phyloP scores from a whole-genome alignment of 1,140 invertebrate species.

The Drosophila athabasca region DNA sequence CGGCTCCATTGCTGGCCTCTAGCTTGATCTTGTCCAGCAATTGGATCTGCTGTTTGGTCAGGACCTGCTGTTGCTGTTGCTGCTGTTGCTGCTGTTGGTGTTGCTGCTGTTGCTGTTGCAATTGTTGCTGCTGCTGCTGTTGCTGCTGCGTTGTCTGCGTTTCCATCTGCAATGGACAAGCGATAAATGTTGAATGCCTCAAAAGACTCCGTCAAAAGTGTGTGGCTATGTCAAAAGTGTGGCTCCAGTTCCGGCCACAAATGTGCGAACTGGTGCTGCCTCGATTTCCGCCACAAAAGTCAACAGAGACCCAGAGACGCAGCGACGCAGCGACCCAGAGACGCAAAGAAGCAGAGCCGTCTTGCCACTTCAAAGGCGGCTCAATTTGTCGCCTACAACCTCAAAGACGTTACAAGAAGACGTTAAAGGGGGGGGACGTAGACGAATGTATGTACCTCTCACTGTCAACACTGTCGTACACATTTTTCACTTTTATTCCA shows the following conservation, averaged over 20 bases:
- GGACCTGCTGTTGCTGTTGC: slow-evolving; percentile 58
- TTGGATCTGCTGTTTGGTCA: slow-evolving; percentile 70
- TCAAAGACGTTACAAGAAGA: slow-evolving; percentile 52
- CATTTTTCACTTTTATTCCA: slow-evolving; percentile 72
- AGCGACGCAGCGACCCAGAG: no score
- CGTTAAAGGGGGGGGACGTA: neutral
- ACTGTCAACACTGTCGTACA: slow-evolving; percentile 62
- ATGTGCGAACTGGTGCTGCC: slow-evolving; percentile 63
- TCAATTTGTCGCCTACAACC: slow-evolving; percentile 82
- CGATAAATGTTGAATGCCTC: slow-evolving; percentile 67
- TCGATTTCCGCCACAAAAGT: slow-evolving; percentile 72
- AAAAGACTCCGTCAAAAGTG: slow-evolving; percentile 19
- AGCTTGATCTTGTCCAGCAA: slow-evolving; percentile 76
- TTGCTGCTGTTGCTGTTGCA: slow-evolving; percentile 68
- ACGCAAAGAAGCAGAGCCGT: no score
- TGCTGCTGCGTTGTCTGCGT: slow-evolving; percentile 71
- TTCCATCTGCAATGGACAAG: slow-evolving; percentile 82
- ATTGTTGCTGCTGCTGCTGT: slow-evolving; percentile 42
- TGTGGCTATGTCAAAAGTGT: slow-evolving; percentile 62
- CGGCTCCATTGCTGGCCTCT: slow-evolving; percentile 63
- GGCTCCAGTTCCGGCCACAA: slow-evolving; percentile 74
- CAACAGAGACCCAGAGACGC: slow-evolving; percentile 52
- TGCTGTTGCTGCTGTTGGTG: slow-evolving; percentile 56
- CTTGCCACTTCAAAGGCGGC: slow-evolving; percentile 35
- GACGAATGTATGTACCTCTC: slow-evolving; percentile 10